Conservation (phyloP, 1,140 invertebrate genomes). For the Hylyphantes graminicola region DNA sequence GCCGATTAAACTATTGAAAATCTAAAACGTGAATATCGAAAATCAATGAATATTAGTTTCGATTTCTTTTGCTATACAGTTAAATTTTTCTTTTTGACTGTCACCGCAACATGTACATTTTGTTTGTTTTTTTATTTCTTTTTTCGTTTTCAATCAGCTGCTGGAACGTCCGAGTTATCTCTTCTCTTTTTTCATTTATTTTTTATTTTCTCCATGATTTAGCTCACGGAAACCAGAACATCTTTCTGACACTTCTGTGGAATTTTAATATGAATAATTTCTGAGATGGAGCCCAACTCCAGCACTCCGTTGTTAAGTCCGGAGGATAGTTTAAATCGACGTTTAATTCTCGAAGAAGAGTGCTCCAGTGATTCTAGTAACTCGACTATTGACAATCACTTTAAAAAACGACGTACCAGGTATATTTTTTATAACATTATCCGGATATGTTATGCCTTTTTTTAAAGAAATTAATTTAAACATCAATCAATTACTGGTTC, state of each 20-base stretch:
- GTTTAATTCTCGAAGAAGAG: conserved; percentile 12
- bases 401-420: conserved; percentile 41
- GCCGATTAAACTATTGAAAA: no score
- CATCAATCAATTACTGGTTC: neutral
- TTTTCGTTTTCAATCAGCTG: no score
- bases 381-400: neutral
- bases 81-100: no score
- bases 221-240: no score
- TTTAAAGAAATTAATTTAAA: neutral
- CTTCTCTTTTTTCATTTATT: no score
- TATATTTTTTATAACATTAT: neutral
- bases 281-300: conserved; percentile 36
- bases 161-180: no score
- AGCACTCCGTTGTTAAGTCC: conserved; percentile 37
- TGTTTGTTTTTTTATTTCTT: no score
- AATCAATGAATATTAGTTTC: no score
- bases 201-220: no score
- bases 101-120: no score
- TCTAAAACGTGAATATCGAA: no score
- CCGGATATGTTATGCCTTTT: neutral
- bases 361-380: conserved; percentile 33
- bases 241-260: neutral
- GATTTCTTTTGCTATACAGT: no score
- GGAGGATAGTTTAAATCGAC: conserved; percentile 19
- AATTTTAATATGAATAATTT: conserved; percentile 7